Base-by-base conservation (phyloP, 1,140 invertebrate genomes). In the Sycophaga agraensis region DNA sequence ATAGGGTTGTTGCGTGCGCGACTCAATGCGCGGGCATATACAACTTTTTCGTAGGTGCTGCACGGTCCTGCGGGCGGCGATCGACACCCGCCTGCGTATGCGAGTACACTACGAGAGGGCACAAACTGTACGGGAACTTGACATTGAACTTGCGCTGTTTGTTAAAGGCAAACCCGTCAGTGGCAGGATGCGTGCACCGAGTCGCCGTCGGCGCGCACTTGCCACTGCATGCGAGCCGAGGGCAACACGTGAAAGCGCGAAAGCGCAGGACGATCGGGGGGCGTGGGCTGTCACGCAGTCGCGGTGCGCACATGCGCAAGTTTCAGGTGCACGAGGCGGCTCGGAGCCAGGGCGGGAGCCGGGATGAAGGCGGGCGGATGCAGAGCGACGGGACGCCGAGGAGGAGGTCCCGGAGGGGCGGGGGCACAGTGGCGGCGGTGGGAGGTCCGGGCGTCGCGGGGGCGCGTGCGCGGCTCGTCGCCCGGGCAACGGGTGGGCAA, bases 121-220 rank as follows among this genome's bases (percentile, higher is more conserved):
- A n/a, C n/a, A n/a, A n/a, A n/a, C n/a, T n/a, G n/a, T n/a, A n/a
- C 12, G 26, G 40, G 24, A 66, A 67, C 65, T 69, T 71, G 68
- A 70, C 70, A 71, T 71, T 71, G 67, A 70, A 69, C 61, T 37
- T 56, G 28, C 42, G 26, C 22, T n/a, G n/a, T n/a, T n/a, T n/a
- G n/a, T n/a, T n/a, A n/a, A n/a, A n/a, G n/a, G n/a, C n/a, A n/a
- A n/a, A 42, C 28, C 28, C 28, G 35, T 9, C 39, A 40, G 39
- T 40, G 7, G 39, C 39, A 34, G 5, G 31, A 34, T 34, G 31
- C 11, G 11, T 34, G 31, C n/a, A 16, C n/a, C 6, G 7, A 4
- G 39, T 9, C 39, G 39, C n/a, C n/a, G n/a, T n/a, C n/a, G n/a
- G n/a, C n/a, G n/a, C n/a, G n/a, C n/a, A n/a, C n/a, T n/a, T n/a